phyloP scores from a whole-genome alignment of 2,797 vertebrate species.

The Sebastolobus alascanus region DNA sequence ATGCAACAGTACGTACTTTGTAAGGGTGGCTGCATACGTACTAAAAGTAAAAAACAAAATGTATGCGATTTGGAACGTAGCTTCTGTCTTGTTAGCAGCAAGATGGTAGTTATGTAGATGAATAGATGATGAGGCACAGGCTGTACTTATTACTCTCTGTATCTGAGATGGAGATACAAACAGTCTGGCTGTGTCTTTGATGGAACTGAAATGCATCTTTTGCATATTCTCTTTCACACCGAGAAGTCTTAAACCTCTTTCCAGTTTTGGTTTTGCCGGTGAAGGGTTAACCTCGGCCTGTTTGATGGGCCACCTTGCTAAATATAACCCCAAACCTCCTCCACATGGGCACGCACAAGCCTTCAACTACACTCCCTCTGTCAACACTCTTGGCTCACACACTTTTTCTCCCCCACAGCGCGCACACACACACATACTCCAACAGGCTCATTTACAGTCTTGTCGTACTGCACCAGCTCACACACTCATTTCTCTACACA shows the following conservation, averaged over 20 bases:
- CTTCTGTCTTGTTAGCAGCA: not conserved
- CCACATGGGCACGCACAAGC: slow-evolving; percentile 67
- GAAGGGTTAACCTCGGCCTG: slow-evolving; percentile 65
- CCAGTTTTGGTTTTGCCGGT: slow-evolving; percentile 16
- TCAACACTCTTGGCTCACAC: slow-evolving; percentile 62
- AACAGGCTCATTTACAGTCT: slow-evolving; percentile 61
- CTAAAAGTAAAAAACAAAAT: too few species aligned
- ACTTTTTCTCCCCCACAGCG: slow-evolving; percentile 15
- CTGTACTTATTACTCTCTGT: not conserved
- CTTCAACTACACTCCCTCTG: slow-evolving; percentile 72
- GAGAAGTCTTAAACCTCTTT: not conserved
- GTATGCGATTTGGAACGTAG: not conserved
- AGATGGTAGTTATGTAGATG: slow-evolving; percentile 8
- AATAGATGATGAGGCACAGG: slow-evolving; percentile 8
- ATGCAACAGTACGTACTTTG: too few species aligned
- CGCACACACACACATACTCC: not conserved
- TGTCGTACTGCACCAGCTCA: slow-evolving; percentile 46
- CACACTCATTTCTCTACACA: slow-evolving; percentile 62
- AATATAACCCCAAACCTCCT: slow-evolving; percentile 76
- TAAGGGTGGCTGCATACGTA: too few species aligned
- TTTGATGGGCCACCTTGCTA: slow-evolving; percentile 73
- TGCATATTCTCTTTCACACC: not conserved
- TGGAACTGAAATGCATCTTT: slow-evolving; percentile 12
- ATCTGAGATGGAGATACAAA: not conserved
- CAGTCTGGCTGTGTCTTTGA: not conserved